These are phyloP conservation scores for Macrophya annulata DNA, from an alignment of 2,888 invertebrate species.

Conservation along the genomic window DNA sequence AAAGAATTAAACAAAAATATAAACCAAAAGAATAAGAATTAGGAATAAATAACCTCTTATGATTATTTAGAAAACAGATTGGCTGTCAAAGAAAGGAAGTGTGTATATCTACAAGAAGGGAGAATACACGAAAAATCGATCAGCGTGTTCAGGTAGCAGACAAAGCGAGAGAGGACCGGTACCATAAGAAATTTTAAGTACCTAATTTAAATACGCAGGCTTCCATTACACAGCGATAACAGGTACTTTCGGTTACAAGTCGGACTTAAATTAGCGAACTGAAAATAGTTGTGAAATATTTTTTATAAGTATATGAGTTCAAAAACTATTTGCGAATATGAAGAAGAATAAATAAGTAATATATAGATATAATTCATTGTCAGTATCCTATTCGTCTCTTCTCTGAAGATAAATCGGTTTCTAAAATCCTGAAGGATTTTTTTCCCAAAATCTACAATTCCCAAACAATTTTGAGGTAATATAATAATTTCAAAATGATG, in stretches of 20 bases:
- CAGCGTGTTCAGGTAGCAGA: constrained; percentile 7
- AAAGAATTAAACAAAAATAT: neutral
- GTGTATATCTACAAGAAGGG: neutral
- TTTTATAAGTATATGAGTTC: neutral
- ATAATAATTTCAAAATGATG: neutral
- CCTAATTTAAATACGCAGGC: constrained; percentile 43
- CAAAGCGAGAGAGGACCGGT: constrained; percentile 14
- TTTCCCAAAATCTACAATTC: neutral
- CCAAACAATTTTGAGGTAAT: neutral
- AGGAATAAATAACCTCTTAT: neutral
- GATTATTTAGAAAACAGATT: neutral
- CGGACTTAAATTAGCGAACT: constrained; percentile 16
- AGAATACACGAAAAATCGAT: constrained; percentile 49
- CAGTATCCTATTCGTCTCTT: neutral
- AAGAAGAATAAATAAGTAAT: neutral
- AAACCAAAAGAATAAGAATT: neutral
- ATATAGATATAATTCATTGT: neutral
- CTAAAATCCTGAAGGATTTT: neutral
- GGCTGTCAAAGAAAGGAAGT: neutral
- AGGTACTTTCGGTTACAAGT: constrained; percentile 44
- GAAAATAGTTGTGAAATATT: constrained; percentile 33
- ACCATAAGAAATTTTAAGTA: constrained; percentile 37
- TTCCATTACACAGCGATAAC: constrained; percentile 43
- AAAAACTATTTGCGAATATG: neutral
- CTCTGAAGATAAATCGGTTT: neutral